Base-by-base conservation (phyloP, 2,113 vertebrate species). In the Callospermophilus lateralis region DNA sequence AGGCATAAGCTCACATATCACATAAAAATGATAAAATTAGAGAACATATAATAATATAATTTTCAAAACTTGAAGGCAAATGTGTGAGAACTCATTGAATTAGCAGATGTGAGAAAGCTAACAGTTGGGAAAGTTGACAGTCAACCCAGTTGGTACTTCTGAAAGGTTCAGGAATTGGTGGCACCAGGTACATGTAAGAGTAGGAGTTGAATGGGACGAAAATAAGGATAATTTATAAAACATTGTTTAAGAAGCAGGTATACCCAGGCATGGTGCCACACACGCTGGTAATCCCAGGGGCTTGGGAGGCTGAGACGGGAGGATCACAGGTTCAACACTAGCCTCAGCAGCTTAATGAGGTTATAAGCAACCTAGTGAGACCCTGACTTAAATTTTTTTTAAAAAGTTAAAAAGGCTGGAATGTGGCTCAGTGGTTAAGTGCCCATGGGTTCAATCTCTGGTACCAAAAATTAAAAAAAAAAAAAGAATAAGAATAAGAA, bases 31-130 rank as follows among this genome's bases (percentile, higher is more conserved):
- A 65, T 55, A 79, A 34, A 78, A 48, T 63, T 9, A 53, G 16
- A 22, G 39, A 78, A 8, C 12, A 39, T 45, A 28, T 4, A 94
- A 48, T n/a, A 79, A 45, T 72, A 30, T 63, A 76, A 88, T 93
- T 96, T 96, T 79, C 61, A 86, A 84, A 88, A n/a, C 72, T 42
- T 42, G 39, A 77, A 90, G 76, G 19, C 15, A 68, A 74, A 84
- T 87, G 51, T 5, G 37, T 94, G 42, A 78, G 67, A 53, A 63
- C 9, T 90, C 24, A 81, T 45, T 79, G 39, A 70, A 22, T 74
- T 63, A n/a, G 20, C 53, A 67, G 34, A 78, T 67, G 6, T 22
- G 63, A 93, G 39, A 63, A 88, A 80, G 84, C 11, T 55, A 85
- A 32, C 45, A 37, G 19, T 32, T 80, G 48, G 30, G 65, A 87